Conservation (phyloP, 2,113 vertebrate species). For the Crotalus viridis region DNA sequence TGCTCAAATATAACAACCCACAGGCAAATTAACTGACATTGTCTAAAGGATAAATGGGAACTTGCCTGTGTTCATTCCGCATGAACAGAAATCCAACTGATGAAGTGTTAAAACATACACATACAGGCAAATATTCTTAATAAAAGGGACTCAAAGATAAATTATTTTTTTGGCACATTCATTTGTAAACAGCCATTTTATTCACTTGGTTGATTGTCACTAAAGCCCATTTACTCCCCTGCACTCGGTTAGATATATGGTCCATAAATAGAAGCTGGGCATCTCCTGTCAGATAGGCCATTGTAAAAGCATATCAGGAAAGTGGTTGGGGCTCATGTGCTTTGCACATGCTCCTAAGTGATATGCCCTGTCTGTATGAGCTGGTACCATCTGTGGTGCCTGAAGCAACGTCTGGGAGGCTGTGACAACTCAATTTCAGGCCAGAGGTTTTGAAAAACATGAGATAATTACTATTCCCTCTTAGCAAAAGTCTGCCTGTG, state of each 20-base stretch:
- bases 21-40: constrained; percentile 37
- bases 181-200: constrained; percentile 40
- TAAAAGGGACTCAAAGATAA: constrained; percentile 31
- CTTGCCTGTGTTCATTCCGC: constrained; percentile 42
- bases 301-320: constrained; percentile 27
- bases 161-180: constrained; percentile 17
- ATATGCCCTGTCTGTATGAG: constrained; percentile 58
- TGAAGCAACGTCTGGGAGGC: constrained; percentile 68
- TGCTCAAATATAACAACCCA: constrained; percentile 44
- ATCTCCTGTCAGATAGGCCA: constrained; percentile 11
- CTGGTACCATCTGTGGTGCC: constrained; percentile 74
- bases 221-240: constrained; percentile 22
- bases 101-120: constrained; percentile 36
- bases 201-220: constrained; percentile 35
- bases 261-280: neutral
- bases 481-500: constrained; percentile 48
- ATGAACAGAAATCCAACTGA: constrained; percentile 52
- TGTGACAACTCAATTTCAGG: constrained; percentile 73
- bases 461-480: constrained; percentile 64
- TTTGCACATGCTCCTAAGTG: constrained; percentile 66
- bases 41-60: constrained; percentile 41
- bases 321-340: constrained; percentile 59
- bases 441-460: constrained; percentile 66
- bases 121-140: constrained; percentile 26
- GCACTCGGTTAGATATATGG: constrained; percentile 6